Conservation (phyloP, 2,797 vertebrate species). For the Eleutherodactylus coqui region DNA sequence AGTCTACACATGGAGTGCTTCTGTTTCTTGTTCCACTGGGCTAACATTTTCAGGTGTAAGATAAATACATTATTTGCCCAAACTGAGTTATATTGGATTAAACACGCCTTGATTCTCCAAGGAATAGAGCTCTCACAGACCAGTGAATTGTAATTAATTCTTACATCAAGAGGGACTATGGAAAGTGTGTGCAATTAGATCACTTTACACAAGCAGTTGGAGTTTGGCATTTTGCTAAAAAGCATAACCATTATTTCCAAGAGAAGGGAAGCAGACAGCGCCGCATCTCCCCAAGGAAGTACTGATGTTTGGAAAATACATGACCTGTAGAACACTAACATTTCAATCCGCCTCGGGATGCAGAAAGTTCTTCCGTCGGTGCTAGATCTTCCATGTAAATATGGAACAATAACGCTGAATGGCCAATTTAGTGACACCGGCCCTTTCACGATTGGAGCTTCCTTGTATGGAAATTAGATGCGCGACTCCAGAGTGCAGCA, state of each 20-base stretch:
- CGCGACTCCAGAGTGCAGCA: no score
- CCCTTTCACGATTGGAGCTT: no score
- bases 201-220: conserved; percentile 37
- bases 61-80: background rate
- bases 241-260: conserved; percentile 23
- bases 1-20: no score
- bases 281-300: background rate
- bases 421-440: no score
- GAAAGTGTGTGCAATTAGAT: conserved; percentile 32
- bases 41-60: background rate
- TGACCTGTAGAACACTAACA: background rate
- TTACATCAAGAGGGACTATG: conserved; percentile 17
- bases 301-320: background rate
- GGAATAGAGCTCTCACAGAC: background rate
- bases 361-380: background rate
- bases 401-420: background rate
- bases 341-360: background rate
- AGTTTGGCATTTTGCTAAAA: conserved; percentile 19
- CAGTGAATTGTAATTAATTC: conserved; percentile 18
- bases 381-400: background rate
- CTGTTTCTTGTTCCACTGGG: no score
- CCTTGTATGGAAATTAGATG: no score
- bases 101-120: background rate
- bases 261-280: conserved; percentile 17
- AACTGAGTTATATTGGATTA: background rate